Conservation (phyloP, 2,888 invertebrate genomes). For the Ceratothoa steindachneri region DNA sequence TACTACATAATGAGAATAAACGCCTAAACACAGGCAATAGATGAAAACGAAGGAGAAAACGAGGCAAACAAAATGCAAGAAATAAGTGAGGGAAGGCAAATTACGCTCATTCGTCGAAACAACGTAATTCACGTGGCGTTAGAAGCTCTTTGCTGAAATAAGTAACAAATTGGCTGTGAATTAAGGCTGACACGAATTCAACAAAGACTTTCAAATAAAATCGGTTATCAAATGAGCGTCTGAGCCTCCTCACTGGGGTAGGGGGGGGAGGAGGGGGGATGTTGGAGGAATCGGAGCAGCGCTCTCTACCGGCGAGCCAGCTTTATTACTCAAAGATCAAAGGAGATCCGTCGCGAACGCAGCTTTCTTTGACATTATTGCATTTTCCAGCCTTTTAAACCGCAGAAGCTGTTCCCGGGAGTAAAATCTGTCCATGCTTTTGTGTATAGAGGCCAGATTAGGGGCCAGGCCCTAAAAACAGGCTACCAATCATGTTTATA, state of each 20-base stretch:
- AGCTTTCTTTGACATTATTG: conserved; percentile 12
- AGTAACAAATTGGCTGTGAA: conserved; percentile 8
- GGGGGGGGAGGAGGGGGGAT: too few species aligned
- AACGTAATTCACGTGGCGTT: too few species aligned
- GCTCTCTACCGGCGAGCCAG: conserved; percentile 2
- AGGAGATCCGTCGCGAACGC: conserved; percentile 6
- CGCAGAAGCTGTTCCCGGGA: not conserved
- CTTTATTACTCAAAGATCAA: conserved; percentile 10
- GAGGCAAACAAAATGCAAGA: too few species aligned
- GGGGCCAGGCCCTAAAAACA: conserved; percentile 9
- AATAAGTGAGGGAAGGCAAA: too few species aligned
- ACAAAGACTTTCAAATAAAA: conserved; percentile 15
- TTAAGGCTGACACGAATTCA: conserved; percentile 2
- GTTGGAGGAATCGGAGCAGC: not conserved
- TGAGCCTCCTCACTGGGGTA: too few species aligned
- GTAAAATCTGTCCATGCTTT: conserved; percentile 12
- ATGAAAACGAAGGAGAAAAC: too few species aligned
- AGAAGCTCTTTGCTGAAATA: not conserved
- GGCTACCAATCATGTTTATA: conserved; percentile 9
- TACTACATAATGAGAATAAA: too few species aligned
- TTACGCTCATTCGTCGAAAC: too few species aligned
- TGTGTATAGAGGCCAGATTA: conserved; percentile 7
- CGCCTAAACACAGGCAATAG: too few species aligned
- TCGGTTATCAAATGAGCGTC: not conserved
- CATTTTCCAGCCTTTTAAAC: conserved; percentile 15